Evolutionary conservation across 2,797 vertebrate genomes (phyloP), one percentile per base, ranked within the genome.

Genomic region (Meda fulgida): DNA sequence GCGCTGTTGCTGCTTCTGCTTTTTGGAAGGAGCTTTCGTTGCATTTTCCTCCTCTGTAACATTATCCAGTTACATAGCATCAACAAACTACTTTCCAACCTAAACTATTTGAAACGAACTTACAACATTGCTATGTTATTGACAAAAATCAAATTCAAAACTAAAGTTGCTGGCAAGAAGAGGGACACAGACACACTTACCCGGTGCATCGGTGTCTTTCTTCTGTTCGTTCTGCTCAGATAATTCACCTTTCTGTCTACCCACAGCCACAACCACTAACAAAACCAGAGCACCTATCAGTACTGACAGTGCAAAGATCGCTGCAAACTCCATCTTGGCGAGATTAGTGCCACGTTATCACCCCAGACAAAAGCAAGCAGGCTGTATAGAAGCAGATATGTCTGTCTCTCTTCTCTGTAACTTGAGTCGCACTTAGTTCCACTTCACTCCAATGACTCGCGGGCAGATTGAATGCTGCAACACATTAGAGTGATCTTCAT

Each of bases 1-100:
- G 31, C 96, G 95, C 84, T 94, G 95, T 79, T 94, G 93, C 76
- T 90, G 91, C 87, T 97, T 98, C 63, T 87, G 95, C 89, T 96
- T 98, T 90, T 95, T 96, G 3, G 87, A 85, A 0, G 90, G 53
- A 1, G 87, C 88, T 86, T 96, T 97, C 7, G 80, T 88, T 2
- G 83, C 88, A 7, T 90, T 94, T 83, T 91, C 88, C 85, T 95
- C 93, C 53, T 90, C 93, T 91, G 89, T 87, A 92, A 84, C 21
- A 76, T 67, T 58, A 46, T 21, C 38, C 66, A 36, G 6, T 53
- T 53, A 72, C 23, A 36, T 3, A 18, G 43, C 43, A 71, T n/a
- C 29, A 63, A 78, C 7, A 67, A 36, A 38, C 46, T 6, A 43
- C 40, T 63, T 58, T 70, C 3, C 10, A 29, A 16, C 6, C 6